These are phyloP conservation scores for Cryptomyrus ogoouensis DNA, from an alignment of 2,113 vertebrate species.

Conservation along the genomic window DNA sequence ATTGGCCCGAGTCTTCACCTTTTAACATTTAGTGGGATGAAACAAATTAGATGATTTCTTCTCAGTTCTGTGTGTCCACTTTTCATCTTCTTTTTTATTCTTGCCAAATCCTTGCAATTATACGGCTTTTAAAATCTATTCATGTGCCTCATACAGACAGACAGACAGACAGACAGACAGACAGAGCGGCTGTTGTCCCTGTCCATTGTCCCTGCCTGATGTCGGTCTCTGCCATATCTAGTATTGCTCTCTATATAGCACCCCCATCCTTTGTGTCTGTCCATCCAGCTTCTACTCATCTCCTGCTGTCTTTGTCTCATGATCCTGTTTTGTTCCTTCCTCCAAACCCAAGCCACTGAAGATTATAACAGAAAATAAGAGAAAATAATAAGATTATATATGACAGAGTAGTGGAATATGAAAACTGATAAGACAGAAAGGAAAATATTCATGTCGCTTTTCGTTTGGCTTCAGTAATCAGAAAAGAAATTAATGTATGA, in stretches of 20 bases:
- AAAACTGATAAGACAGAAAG: no score
- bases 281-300: background rate
- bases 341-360: background rate
- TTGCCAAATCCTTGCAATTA: background rate
- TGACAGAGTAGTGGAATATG: no score
- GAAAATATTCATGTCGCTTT: background rate
- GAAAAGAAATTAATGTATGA: background rate
- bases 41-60: background rate
- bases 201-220: background rate
- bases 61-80: background rate
- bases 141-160: background rate
- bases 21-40: background rate
- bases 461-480: background rate
- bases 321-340: background rate
- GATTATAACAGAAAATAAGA: no score
- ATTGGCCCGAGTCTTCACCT: background rate
- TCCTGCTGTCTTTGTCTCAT: background rate
- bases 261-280: background rate
- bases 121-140: background rate
- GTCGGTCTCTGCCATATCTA: background rate
- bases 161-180: background rate
- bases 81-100: background rate
- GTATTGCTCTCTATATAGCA: background rate
- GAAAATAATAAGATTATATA: no score
- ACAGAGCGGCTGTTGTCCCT: background rate